Base-by-base conservation (phyloP, 2,888 invertebrate species). In the Euzophera pinguis region DNA sequence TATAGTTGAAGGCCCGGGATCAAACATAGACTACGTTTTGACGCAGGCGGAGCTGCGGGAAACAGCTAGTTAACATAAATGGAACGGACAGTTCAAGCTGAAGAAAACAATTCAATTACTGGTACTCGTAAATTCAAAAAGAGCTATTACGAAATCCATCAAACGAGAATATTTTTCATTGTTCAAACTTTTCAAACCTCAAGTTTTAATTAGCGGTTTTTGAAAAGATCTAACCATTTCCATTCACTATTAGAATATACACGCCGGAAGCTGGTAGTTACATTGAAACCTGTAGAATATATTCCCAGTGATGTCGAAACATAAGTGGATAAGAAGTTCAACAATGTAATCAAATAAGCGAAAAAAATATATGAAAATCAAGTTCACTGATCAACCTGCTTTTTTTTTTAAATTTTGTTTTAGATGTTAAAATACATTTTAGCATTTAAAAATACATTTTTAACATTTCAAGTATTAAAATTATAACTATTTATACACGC, bases 251-350 rank as follows among this genome's bases (percentile, higher is more conserved):
- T 51, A 37, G 43, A 51, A 43, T 50, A 22, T 32, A 43, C 37
- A 14, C 43, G 12, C 17, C 35, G 32, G 35, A 27, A 22, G 22
- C 35, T 13, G 14, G 43, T 22, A 51, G 43, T 43, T 51, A 45
- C 51, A 45, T 51, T 51, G 43, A 51, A 43, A 51, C 17, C 51
- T 51, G 51, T 51, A 51, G 51, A 51, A 51, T 45, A 50, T 45
- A 16, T 45, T 45, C 45, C 34, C 45, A 45, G 14, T 4, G 34
- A 2, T 16, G 16, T 10, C 45, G 16, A 10, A 45, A n/a, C n/a
- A 32, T 45, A 34, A 32, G 14, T 13, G 1, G 9, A 45, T 32
- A 32, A 45, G 32, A 10, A 43, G 42, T 7, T 2, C 2, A 12
- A 43, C 32, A 32, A 32, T 7, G 8, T 9, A 32, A 22, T 22